phyloP scores from a whole-genome alignment of 2,888 invertebrate species.

The Ellobium chinense region DNA sequence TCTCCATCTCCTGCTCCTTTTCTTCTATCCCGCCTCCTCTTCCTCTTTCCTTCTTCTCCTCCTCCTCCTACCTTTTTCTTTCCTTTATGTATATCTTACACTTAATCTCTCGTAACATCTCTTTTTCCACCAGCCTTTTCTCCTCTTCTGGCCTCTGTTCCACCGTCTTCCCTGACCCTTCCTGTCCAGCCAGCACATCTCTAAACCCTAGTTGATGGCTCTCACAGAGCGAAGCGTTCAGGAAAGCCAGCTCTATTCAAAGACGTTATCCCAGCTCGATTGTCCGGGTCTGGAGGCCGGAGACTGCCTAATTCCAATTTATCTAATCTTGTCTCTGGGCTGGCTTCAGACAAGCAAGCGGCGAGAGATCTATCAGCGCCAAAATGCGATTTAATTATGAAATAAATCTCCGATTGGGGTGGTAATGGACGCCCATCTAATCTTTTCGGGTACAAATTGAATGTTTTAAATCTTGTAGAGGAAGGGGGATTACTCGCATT shows the following conservation, averaged over 20 bases:
- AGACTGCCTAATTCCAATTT: constrained; percentile 55
- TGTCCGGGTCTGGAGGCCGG: constrained; percentile 31
- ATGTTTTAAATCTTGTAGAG: constrained; percentile 61
- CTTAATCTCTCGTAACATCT: too few relatives aligned
- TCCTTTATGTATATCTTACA: too few relatives aligned
- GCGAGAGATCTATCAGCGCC: constrained; percentile 56
- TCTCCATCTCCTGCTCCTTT: background rate
- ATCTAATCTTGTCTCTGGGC: constrained; percentile 56
- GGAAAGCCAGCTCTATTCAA: constrained; percentile 33
- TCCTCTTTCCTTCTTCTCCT: background rate
- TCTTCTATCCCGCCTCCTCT: background rate
- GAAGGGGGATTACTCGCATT: constrained; percentile 50
- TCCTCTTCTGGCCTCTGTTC: background rate
- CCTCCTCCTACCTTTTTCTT: too few relatives aligned
- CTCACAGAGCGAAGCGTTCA: constrained; percentile 17
- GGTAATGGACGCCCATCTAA: constrained; percentile 57
- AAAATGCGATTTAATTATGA: constrained; percentile 58
- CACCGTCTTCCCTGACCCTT: background rate
- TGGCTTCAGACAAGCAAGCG: constrained; percentile 52
- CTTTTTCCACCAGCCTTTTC: background rate
- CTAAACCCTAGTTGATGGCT: constrained; percentile 36
- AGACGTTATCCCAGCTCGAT: constrained; percentile 40
- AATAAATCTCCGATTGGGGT: constrained; percentile 59
- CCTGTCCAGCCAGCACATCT: background rate
- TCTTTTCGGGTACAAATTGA: constrained; percentile 59